Conservation (phyloP, 2,888 invertebrate species). For the Drosophila austrosaltans region DNA sequence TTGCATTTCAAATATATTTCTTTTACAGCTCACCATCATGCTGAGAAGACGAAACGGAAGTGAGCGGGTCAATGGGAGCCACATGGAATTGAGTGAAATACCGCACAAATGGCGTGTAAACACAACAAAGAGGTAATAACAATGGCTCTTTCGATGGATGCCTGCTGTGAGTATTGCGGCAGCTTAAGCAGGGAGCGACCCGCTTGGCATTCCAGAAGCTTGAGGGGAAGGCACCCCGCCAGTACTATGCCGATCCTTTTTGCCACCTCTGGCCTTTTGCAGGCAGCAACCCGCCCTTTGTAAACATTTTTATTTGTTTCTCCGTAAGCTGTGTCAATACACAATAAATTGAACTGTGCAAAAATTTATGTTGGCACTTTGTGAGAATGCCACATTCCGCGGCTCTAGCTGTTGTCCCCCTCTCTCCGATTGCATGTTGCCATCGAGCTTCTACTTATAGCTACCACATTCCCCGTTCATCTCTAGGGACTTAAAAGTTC, state of each 20-base stretch:
- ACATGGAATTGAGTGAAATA: slow-evolving; percentile 63
- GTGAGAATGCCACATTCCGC: slow-evolving; percentile 47
- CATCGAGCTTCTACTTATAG: background rate
- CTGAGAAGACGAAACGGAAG: background rate
- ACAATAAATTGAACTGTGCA: slow-evolving; percentile 75
- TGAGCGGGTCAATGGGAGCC: slow-evolving; percentile 2
- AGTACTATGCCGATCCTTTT: slow-evolving; percentile 10
- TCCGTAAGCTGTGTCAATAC: slow-evolving; percentile 70
- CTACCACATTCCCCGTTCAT: background rate
- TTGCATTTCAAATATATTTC: slow-evolving; percentile 73
- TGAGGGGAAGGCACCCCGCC: slow-evolving; percentile 27
- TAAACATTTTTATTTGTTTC: slow-evolving; percentile 71
- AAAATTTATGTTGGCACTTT: slow-evolving; percentile 74
- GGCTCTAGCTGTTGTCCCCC: background rate
- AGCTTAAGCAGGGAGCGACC: slow-evolving; percentile 5
- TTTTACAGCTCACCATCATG: slow-evolving; percentile 46
- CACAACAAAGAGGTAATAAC: slow-evolving; percentile 78
- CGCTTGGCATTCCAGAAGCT: slow-evolving; percentile 43
- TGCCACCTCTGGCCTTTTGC: slow-evolving; percentile 7
- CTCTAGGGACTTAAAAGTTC: slow-evolving; percentile 73
- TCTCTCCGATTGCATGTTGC: background rate
- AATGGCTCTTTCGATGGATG: slow-evolving; percentile 52
- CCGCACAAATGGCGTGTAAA: slow-evolving; percentile 76
- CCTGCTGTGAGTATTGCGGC: slow-evolving; percentile 40
- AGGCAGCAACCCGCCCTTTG: slow-evolving; percentile 53